Conservation (phyloP, 1,140 invertebrate species). For the Panagrolaimus sp. region DNA sequence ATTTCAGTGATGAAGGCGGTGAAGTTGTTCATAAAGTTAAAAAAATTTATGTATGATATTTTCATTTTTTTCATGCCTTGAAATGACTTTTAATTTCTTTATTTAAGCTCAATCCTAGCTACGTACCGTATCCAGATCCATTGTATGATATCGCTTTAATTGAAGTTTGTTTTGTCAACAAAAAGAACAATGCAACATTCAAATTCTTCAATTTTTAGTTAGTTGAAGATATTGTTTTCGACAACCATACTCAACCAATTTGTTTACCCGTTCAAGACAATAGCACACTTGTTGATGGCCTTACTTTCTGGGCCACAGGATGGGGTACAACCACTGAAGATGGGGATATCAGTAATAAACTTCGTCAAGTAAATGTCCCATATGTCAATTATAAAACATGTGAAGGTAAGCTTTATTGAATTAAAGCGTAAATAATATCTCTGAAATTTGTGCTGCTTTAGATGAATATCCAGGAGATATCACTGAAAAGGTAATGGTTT, state of each 20-base stretch:
- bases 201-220: neutral
- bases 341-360: neutral
- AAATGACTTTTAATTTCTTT: no score
- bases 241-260: conserved; percentile 24
- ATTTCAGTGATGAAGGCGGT: conserved; percentile 15
- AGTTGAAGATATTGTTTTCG: conserved; percentile 8
- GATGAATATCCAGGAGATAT: neutral
- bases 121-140: neutral
- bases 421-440: no score
- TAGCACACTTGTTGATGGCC: conserved; percentile 7
- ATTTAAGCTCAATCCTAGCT: conserved; percentile 18
- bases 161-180: neutral
- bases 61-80: no score
- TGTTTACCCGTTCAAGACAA: conserved; percentile 19
- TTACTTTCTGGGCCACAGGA: conserved; percentile 15
- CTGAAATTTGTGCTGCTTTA: no score
- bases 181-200: neutral
- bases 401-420: neutral
- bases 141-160: conserved; percentile 22
- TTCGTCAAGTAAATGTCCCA: conserved; percentile 5
- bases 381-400: neutral
- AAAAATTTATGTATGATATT: conserved; percentile 21
- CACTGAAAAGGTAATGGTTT: neutral
- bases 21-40: conserved; percentile 23
- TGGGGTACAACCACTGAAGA: neutral